phyloP scores from a whole-genome alignment of 2,797 vertebrate genomes.

The Anguilla marmorata region DNA sequence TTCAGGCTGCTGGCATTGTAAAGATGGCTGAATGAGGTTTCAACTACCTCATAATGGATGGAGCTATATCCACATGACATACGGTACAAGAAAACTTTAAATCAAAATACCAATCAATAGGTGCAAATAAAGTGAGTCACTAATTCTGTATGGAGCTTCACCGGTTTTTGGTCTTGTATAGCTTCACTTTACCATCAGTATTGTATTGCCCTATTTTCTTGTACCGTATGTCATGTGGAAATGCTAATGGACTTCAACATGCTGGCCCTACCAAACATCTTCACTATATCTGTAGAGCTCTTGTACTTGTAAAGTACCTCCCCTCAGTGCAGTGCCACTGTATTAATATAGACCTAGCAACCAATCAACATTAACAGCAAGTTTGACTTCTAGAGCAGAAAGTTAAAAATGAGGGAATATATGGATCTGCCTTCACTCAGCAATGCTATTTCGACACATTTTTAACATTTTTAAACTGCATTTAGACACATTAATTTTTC shows the following conservation, averaged over 20 bases:
- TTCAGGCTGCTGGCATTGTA: too few relatives aligned
- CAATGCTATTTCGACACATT: slow-evolving; percentile 29
- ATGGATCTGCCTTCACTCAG: not conserved
- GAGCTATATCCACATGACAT: too few relatives aligned
- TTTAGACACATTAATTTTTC: slow-evolving; percentile 52
- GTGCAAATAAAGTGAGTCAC: too few relatives aligned
- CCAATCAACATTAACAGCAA: not conserved
- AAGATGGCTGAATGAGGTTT: too few relatives aligned
- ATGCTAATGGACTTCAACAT: not conserved
- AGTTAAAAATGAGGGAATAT: not conserved
- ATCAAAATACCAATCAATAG: too few relatives aligned
- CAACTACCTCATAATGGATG: too few relatives aligned
- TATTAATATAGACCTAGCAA: not conserved
- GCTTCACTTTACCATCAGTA: not conserved
- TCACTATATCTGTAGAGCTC: not conserved
- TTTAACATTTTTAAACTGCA: slow-evolving; percentile 43
- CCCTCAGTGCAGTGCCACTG: not conserved
- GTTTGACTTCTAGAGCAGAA: slow-evolving; percentile 5
- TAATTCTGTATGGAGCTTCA: too few relatives aligned
- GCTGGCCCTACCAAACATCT: not conserved
- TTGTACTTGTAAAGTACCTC: not conserved
- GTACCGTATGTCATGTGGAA: not conserved
- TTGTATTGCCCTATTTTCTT: not conserved
- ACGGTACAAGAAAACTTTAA: too few relatives aligned
- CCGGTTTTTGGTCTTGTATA: too few relatives aligned